These are phyloP conservation scores for Gibbula magus DNA, from an alignment of 2,888 invertebrate species.

Conservation along the genomic window DNA sequence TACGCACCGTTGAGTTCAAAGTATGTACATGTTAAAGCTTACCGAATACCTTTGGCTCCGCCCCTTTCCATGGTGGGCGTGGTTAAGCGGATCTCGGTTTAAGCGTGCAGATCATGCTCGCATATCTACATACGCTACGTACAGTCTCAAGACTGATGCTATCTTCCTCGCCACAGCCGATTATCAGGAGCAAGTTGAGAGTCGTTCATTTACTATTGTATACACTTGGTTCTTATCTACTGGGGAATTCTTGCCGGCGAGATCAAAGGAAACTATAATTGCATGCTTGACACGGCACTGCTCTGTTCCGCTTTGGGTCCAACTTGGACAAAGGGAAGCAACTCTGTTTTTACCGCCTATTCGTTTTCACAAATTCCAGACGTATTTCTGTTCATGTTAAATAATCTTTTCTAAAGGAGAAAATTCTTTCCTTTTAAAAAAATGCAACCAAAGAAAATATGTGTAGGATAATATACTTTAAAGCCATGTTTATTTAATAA, in stretches of 20 bases:
- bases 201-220: neutral
- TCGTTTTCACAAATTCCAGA: no score
- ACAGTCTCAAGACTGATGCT: neutral
- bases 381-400: no score
- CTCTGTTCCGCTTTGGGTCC: no score
- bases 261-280: neutral
- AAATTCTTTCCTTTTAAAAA: no score
- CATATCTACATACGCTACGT: neutral
- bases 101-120: no score
- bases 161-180: neutral
- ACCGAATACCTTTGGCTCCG: neutral
- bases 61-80: neutral
- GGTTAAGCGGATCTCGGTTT: neutral
- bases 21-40: no score
- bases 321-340: neutral
- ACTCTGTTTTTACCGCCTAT: neutral
- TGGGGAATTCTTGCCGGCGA: neutral
- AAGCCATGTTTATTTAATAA: no score
- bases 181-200: neutral
- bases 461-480: no score
- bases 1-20: no score
- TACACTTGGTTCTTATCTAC: neutral
- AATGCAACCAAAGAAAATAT: no score
- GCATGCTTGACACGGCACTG: neutral
- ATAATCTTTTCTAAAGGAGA: no score